Evolutionary conservation across 2,113 vertebrate genomes (phyloP).

Genomic region (Machaerirhynchus nigripectus): DNA sequence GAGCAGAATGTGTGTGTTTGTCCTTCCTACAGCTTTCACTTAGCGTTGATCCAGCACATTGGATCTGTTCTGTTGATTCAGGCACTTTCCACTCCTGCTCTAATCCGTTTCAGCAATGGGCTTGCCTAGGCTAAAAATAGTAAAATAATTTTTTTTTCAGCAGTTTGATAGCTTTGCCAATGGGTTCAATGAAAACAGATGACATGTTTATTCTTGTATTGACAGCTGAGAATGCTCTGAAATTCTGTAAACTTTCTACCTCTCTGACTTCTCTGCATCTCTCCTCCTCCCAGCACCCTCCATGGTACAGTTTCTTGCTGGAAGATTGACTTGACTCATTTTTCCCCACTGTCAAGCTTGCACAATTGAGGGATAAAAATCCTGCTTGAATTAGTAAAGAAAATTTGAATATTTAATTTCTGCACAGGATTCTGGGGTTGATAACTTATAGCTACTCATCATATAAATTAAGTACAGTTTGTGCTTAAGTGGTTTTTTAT

Average conservation of each 20-base stretch:
- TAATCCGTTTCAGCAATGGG: neutral
- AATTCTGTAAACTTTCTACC: neutral
- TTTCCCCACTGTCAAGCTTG: neutral
- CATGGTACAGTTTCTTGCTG: neutral
- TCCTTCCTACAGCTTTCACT: neutral
- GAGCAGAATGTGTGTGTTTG: neutral
- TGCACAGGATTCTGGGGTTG: conserved; percentile 43
- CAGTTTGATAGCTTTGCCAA: neutral
- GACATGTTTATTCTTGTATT: neutral
- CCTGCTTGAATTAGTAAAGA: conserved; percentile 11
- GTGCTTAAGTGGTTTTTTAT: conserved; percentile 71
- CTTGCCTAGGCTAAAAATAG: neutral
- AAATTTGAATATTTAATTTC: conserved; percentile 36
- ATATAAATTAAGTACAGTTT: conserved; percentile 55
- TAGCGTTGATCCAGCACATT: neutral
- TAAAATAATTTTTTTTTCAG: neutral
- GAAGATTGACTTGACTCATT: neutral
- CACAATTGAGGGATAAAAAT: neutral
- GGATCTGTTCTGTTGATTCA: neutral
- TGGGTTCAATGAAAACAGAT: neutral
- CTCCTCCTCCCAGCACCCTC: neutral
- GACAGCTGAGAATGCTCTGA: neutral
- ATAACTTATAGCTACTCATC: conserved; percentile 50
- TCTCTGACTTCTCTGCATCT: neutral
- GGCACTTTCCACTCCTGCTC: neutral